Base-by-base conservation (phyloP, 2,797 vertebrate species). In the Delichon dasypus region DNA sequence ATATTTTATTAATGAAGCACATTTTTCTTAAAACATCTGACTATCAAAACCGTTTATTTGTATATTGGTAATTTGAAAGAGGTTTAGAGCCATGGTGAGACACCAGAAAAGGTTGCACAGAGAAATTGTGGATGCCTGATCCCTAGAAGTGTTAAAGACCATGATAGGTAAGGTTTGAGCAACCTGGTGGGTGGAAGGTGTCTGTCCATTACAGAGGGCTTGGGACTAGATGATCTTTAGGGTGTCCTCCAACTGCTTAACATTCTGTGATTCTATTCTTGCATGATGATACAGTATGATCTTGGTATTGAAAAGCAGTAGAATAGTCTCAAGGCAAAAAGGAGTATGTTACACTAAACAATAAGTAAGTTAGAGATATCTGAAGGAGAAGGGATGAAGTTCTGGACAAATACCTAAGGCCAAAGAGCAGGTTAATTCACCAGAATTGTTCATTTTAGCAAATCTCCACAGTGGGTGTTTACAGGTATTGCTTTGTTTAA, bases 161-260 rank as follows among this genome's bases (percentile, higher is more conserved):
- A 26, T 6, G 5, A 3, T 58, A 29, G 3, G 48, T 17, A 11
- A 62, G 16, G 23, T 70, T 89, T 64, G 25, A 77, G 38, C 10
- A 51, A 22, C 7, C 14, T 45, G 14, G 10, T 76, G 11, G 11
- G 20, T 38, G n/a, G 7, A 57, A 71, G 11, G 6, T 45, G 38
- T n/a, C 16, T 71, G 23, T 44, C 25, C 11, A 19, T 71, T 51
- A 16, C 0, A 1, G 12, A 19, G 11, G 1, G 3, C 3, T 23
- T 83, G n/a, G 38, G 65, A 40, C 10, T 5, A 22, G 21, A 19
- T 27, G 17, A 5, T 40, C 13, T 64, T 71, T 45, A 51, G 29
- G 7, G 5, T 38, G 8, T 32, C 15, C 77, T 70, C 12, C 17
- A 45, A 45, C 5, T 7, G 29, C n/a, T 51, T 38, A 51, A 5